A percentile compares a stretch with the other conserved stretches of the same genome.
phyloP scores from a whole-genome alignment of 2,888 invertebrate species.

The Danaus chrysippus region DNA sequence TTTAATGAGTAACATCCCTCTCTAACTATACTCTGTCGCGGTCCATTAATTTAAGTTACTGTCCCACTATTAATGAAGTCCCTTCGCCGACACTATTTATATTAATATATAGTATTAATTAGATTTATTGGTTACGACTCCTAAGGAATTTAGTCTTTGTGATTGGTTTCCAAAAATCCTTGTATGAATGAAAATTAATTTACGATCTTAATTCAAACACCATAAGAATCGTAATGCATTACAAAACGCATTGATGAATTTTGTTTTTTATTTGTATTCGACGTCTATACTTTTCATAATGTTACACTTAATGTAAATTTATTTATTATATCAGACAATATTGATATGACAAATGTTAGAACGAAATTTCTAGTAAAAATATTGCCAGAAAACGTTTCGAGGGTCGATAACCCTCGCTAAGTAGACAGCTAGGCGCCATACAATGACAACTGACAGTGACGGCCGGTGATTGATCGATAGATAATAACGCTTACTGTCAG shows the following conservation, averaged over 20 bases:
- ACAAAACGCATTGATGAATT: too few species aligned
- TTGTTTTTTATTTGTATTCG: too few species aligned
- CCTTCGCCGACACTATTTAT: conserved; percentile 37
- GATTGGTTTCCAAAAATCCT: not conserved
- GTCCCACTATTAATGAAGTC: conserved; percentile 43
- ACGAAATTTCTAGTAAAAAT: not conserved
- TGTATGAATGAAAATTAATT: too few species aligned
- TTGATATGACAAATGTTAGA: too few species aligned
- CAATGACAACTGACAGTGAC: conserved; percentile 47
- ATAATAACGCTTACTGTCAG: conserved; percentile 40
- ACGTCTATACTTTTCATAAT: too few species aligned
- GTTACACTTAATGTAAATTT: too few species aligned
- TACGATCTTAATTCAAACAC: not conserved
- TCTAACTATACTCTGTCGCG: not conserved
- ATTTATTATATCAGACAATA: too few species aligned
- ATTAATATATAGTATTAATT: conserved; percentile 42
- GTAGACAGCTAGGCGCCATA: conserved; percentile 66
- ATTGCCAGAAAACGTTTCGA: conserved; percentile 11
- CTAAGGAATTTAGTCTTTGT: conserved; percentile 12
- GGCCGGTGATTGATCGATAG: conserved; percentile 56
- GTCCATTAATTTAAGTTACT: not conserved
- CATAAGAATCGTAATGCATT: not conserved
- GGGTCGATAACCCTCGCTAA: conserved; percentile 47
- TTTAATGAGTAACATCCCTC: too few species aligned
- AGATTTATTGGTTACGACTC: conserved; percentile 38